A percentile compares a stretch with the other conserved stretches of the same genome.
These are phyloP conservation scores for Pocota personata DNA, from an alignment of 2,888 invertebrate species.

Conservation along the genomic window DNA sequence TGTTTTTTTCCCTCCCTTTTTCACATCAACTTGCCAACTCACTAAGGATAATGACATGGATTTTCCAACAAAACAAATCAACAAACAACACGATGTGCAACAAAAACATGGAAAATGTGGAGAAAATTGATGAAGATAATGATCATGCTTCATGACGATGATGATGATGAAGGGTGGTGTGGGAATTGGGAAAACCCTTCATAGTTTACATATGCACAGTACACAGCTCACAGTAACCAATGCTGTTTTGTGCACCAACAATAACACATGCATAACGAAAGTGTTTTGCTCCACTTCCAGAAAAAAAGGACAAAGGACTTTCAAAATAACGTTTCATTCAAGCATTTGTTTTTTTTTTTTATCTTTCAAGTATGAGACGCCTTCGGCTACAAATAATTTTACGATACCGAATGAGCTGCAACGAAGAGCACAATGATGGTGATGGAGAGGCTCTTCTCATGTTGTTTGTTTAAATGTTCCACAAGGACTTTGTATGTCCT, in stretches of 20 bases:
- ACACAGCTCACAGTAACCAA: constrained; percentile 26
- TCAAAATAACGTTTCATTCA: constrained; percentile 23
- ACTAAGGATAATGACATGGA: constrained; percentile 64
- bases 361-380: constrained; percentile 26
- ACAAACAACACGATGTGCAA: constrained; percentile 25
- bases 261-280: constrained; percentile 46
- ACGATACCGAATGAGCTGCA: constrained; percentile 30
- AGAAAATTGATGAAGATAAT: constrained; percentile 57
- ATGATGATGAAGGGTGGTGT: constrained; percentile 23
- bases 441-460: constrained; percentile 41
- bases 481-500: constrained; percentile 33
- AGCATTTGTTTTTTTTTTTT: neutral
- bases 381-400: constrained; percentile 50
- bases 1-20: constrained; percentile 2
- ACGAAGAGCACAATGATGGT: constrained; percentile 1
- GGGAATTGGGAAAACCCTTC: constrained; percentile 8
- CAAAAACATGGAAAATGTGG: constrained; percentile 5
- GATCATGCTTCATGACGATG: constrained; percentile 14
- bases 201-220: constrained; percentile 3
- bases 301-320: constrained; percentile 52
- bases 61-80: constrained; percentile 49
- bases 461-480: constrained; percentile 56
- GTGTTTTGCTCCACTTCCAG: constrained; percentile 63
- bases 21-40: constrained; percentile 4
- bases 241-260: constrained; percentile 28